Base-by-base conservation (phyloP, 1,140 invertebrate species). In the Drosophila cardini region DNA sequence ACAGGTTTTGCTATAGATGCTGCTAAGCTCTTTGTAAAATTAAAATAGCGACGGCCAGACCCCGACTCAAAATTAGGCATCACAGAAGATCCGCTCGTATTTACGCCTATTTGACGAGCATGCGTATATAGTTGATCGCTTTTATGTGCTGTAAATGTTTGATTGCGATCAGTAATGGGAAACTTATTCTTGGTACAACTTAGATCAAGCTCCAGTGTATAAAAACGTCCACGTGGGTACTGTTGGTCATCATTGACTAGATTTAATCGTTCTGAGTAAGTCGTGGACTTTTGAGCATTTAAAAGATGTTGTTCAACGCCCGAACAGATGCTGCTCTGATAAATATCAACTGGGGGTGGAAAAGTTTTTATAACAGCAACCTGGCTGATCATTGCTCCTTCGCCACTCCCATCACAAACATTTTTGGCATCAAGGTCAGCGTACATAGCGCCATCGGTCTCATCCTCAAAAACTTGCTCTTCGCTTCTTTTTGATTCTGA, bases 121-220 rank as follows among this genome's bases (percentile, higher is more conserved):
- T 75, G 78, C 8, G 62, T 60, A 21, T 16, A 7, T 0, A 15
- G 1, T 38, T 38, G 8, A 18, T 38, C 32, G 2, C 38, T 36
- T 21, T 15, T 42, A 42, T 34, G 9, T 5, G 58, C 21, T 11
- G 43, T 57, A 8, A 50, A 21, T 16, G 62, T 45, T 16, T 67
- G 80, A 43, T 65, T 83, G 50, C 91, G 90, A 75, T 92, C 80
- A 21, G 76, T 92, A 10, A 92, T 92, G n/a, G 91, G 91, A 77
- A 92, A 92, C 71, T 92, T 92, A 58, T 92, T 92, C 21, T 87
- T 90, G 13, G 91, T 92, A 72, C 91, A 92, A 58, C 91, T 92
- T 18, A 92, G 72, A 52, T 92, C 91, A 26, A 92, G 62, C 42
- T 91, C 90, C 13, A 92, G 45, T 11, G 90, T 92, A 64, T 91